These are phyloP conservation scores for Colletes latitarsis DNA, from an alignment of 1,140 invertebrate species.

Conservation along the genomic window DNA sequence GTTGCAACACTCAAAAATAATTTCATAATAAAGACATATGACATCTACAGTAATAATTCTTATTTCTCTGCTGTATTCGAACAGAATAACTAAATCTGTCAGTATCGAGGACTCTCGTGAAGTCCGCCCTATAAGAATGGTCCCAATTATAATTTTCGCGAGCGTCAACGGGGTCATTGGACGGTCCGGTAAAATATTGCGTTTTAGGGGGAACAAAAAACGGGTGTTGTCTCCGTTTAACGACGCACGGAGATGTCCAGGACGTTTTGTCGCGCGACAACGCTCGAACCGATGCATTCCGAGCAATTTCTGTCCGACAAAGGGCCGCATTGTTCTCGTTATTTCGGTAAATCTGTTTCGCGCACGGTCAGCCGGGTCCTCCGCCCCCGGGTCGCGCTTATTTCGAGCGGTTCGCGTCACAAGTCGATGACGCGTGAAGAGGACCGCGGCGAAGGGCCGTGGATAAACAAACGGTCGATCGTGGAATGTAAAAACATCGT, in stretches of 20 bases:
- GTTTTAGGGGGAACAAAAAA: no score
- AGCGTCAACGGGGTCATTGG: no score
- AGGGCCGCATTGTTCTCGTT: constrained; percentile 19
- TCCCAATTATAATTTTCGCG: no score
- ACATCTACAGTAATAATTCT: no score
- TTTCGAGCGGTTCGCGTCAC: constrained; percentile 29
- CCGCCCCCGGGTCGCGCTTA: constrained; percentile 21
- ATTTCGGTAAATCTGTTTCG: constrained; percentile 23
- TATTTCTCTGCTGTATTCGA: no score
- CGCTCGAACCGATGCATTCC: constrained; percentile 4
- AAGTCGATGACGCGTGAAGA: neutral
- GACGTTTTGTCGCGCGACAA: neutral
- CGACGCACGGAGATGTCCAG: neutral
- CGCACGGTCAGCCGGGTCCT: neutral
- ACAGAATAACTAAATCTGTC: no score
- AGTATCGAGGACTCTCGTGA: no score
- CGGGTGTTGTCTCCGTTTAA: neutral
- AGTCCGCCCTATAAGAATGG: no score
- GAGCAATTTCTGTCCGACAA: neutral
- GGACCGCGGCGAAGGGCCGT: neutral
- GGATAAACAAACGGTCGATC: constrained; percentile 25
- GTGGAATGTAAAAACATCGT: constrained; percentile 40
- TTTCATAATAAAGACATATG: no score
- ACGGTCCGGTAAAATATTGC: no score
- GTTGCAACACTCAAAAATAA: no score